A percentile compares a stretch with the other conserved stretches of the same genome.
Conservation (phyloP, 2,113 vertebrate species). For the Oplegnathus fasciatus region DNA sequence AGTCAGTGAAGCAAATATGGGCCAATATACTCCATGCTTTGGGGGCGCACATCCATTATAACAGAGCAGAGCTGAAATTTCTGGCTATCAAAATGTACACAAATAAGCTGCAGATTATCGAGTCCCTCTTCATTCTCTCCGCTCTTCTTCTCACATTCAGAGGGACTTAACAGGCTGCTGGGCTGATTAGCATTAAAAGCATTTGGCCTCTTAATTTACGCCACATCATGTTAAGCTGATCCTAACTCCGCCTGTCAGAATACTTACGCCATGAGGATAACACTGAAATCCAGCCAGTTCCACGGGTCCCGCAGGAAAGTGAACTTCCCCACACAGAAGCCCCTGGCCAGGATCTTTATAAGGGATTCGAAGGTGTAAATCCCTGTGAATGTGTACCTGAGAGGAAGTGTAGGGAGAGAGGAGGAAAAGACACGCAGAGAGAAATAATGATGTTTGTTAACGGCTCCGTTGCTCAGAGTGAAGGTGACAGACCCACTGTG, state of each 20-base stretch:
- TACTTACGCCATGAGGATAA: slow-evolving; percentile 99
- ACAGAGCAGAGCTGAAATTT: slow-evolving; percentile 22
- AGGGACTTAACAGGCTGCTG: slow-evolving; percentile 9
- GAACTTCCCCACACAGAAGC: slow-evolving; percentile 97
- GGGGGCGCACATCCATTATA: slow-evolving; percentile 50
- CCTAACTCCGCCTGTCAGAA: slow-evolving; percentile 46
- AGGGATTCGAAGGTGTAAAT: slow-evolving; percentile 99
- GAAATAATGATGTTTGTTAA: background rate
- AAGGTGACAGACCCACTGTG: background rate
- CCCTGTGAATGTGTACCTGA: slow-evolving; percentile 98
- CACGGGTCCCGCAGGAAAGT: slow-evolving; percentile 98
- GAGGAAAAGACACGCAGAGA: slow-evolving; percentile 12
- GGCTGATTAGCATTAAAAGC: slow-evolving; percentile 54
- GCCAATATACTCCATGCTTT: slow-evolving; percentile 29
- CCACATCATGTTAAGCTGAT: slow-evolving; percentile 56
- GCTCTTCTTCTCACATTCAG: slow-evolving; percentile 33
- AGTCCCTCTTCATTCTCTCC: background rate
- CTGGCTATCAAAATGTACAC: slow-evolving; percentile 6
- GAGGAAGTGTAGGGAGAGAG: slow-evolving; percentile 18
- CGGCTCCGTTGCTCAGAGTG: background rate
- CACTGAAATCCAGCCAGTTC: slow-evolving; percentile 99
- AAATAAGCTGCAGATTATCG: slow-evolving; percentile 29
- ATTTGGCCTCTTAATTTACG: slow-evolving; percentile 48
- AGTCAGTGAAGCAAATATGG: slow-evolving; percentile 48
- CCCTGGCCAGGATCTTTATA: slow-evolving; percentile 97